Base-by-base conservation (phyloP, 2,113 vertebrate species). In the Malurus alboscapulatus region DNA sequence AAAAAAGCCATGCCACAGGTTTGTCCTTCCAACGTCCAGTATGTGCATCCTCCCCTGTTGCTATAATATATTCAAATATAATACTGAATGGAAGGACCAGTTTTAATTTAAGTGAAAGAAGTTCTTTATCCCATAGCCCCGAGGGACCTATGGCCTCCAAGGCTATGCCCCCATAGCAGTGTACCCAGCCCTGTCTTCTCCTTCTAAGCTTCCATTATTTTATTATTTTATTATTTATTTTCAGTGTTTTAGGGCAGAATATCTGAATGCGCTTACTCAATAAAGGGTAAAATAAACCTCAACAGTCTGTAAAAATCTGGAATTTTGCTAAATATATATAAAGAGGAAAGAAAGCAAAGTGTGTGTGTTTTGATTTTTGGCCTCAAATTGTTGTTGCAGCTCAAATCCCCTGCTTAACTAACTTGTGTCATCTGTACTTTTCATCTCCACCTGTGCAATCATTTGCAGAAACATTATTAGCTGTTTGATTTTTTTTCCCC, bases 391-490 rank as follows among this genome's bases (percentile, higher is more conserved):
- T 82, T 90, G 67, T 51, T 84, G 50, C 17, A 48, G 63, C 66
- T 93, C 83, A 91, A 76, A 93, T 67, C 26, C 36, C 74, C 51
- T 72, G 65, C 90, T 89, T 92, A 91, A 92, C 92, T 78, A 96
- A 95, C 75, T 76, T 78, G 68, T 95, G 91, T 96, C 92, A 94
- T 95, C 88, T 91, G 72, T 77, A 96, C 88, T 88, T 95, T 81
- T 92, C 92, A 92, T 90, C 84, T 94, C 81, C 93, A 96, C 95
- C 89, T 92, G 93, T 94, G 88, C 94, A 94, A 95, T 95, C 94
- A 88, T 95, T 96, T 93, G 92, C 88, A 95, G 95, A 96, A 95
- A 95, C 90, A 90, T 94, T 94, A 96, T 96, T 95, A 96, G 93
- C 80, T 55, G 51, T 89, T 95, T 94, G 83, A 58, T 92, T 94